Percentiles rank a stretch among this genome's conserved stretches.
phyloP scores from a whole-genome alignment of 2,797 vertebrate species.

The Corythornis leucogaster region DNA sequence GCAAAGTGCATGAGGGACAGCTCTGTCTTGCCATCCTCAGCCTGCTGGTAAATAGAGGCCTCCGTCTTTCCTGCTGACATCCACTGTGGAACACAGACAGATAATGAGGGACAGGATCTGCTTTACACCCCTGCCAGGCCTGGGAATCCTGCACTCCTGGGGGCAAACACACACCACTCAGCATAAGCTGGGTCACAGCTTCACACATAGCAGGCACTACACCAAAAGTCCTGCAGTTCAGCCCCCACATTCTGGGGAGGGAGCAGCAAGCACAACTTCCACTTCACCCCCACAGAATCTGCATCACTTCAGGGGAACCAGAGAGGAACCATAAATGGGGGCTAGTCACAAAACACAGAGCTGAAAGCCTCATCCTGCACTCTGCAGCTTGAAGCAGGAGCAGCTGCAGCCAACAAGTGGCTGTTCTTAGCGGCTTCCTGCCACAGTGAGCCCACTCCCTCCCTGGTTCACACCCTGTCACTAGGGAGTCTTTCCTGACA shows the following conservation, averaged over 20 bases:
- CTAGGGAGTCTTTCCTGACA: neutral
- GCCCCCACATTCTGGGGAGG: neutral
- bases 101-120: neutral
- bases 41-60: slow-evolving; percentile 97
- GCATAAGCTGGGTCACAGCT: neutral
- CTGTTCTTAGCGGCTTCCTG: neutral
- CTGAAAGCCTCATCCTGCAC: neutral
- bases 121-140: neutral
- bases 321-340: neutral
- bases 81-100: slow-evolving; percentile 81
- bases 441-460: neutral
- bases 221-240: neutral
- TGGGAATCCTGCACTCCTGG: neutral
- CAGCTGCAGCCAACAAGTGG: neutral
- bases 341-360: neutral
- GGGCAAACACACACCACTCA: neutral
- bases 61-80: slow-evolving; percentile 96
- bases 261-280: neutral
- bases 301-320: neutral
- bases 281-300: neutral
- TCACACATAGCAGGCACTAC: neutral
- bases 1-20: slow-evolving; percentile 98
- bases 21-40: slow-evolving; percentile 96
- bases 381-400: neutral
- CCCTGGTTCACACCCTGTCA: neutral